phyloP scores from a whole-genome alignment of 2,888 invertebrate species.

The Nomada goodeniana region DNA sequence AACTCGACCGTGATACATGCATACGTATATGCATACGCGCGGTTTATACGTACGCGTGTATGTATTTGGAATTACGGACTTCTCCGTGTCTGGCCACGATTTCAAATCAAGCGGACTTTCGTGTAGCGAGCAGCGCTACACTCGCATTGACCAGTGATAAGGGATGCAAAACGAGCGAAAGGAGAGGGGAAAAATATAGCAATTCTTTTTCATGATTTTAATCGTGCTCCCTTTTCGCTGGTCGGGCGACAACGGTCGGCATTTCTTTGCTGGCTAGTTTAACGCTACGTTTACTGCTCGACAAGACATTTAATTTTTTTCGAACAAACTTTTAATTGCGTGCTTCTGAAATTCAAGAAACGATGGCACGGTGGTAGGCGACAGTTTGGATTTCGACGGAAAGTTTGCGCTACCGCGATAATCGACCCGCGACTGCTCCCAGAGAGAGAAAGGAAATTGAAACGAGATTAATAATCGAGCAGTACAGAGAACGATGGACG shows the following conservation, averaged over 20 bases:
- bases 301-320: background rate
- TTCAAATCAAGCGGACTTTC: conserved; percentile 41
- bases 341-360: conserved; percentile 6
- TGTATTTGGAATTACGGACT: background rate
- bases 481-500: conserved; percentile 19
- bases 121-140: background rate
- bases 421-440: conserved; percentile 10
- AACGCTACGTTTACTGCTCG: background rate
- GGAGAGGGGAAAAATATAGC: background rate
- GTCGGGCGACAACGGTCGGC: background rate
- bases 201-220: background rate
- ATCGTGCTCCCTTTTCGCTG: too few species aligned
- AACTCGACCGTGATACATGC: conserved; percentile 2
- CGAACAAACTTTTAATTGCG: conserved; percentile 12
- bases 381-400: conserved; percentile 15
- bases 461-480: conserved; percentile 55
- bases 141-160: too few species aligned
- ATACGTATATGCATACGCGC: background rate
- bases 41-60: background rate
- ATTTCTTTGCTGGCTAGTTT: background rate
- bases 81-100: conserved; percentile 36
- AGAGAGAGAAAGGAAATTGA: conserved; percentile 22
- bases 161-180: background rate
- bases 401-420: conserved; percentile 13
- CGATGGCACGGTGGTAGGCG: background rate